Evolutionary conservation across 2,888 invertebrate genomes (phyloP).

Genomic region (Tuta absoluta): DNA sequence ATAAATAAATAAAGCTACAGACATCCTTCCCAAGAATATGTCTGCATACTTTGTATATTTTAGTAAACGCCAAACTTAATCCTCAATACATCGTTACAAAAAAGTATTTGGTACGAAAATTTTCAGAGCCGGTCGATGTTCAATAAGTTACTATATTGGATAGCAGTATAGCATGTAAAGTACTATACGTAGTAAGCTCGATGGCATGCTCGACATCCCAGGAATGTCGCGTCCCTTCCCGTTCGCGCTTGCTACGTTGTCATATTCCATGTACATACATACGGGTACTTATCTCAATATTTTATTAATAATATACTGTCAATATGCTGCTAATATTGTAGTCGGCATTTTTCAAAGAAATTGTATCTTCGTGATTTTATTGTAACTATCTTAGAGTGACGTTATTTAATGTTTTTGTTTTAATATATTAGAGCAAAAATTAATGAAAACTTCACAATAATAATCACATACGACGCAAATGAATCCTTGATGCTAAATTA

Average conservation of each 20-base stretch:
- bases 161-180: not conserved
- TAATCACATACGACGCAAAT: not conserved
- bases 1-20: too few species aligned
- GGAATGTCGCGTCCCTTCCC: constrained; percentile 31
- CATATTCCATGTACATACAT: not conserved
- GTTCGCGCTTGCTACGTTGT: constrained; percentile 15
- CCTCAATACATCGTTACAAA: not conserved
- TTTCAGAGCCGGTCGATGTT: not conserved
- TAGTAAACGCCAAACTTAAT: not conserved
- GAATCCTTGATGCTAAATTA: not conserved
- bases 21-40: too few species aligned
- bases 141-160: not conserved
- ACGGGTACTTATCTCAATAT: not conserved
- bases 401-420: too few species aligned
- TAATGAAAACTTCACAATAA: too few species aligned
- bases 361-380: too few species aligned
- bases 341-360: too few species aligned
- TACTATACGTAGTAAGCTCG: constrained; percentile 11
- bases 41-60: too few species aligned
- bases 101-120: not conserved
- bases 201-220: constrained; percentile 19
- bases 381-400: too few species aligned
- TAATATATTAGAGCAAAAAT: too few species aligned
- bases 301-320: too few species aligned
- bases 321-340: too few species aligned